Evolutionary conservation across 2,797 vertebrate genomes (phyloP).

Genomic region (Hemibagrus guttatus): DNA sequence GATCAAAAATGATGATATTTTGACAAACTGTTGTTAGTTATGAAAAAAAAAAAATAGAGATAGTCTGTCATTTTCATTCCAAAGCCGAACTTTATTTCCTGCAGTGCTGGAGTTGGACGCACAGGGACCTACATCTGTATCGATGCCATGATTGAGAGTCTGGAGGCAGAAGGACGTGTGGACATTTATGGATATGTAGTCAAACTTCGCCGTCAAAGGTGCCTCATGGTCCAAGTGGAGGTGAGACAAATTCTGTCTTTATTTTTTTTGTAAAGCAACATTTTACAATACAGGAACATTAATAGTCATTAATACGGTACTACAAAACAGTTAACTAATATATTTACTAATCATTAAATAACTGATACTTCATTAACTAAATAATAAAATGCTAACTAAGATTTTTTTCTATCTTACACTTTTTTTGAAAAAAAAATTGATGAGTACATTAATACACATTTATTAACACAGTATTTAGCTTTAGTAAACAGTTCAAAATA

Average conservation of each 20-base stretch:
- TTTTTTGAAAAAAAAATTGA: background rate
- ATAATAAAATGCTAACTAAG: background rate
- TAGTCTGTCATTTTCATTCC: background rate
- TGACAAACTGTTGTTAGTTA: background rate
- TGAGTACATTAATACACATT: background rate
- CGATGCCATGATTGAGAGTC: constrained; percentile 92
- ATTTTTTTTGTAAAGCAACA: background rate
- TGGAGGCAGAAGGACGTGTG: constrained; percentile 86
- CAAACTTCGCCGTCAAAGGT: constrained; percentile 87
- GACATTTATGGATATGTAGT: constrained; percentile 93
- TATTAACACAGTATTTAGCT: background rate
- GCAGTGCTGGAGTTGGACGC: constrained; percentile 93
- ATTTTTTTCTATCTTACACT: background rate
- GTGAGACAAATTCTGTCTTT: constrained; percentile 63
- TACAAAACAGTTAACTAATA: background rate
- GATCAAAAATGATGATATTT: background rate
- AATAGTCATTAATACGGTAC: background rate
- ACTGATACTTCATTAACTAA: background rate
- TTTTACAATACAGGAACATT: background rate
- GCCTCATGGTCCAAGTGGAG: constrained; percentile 99
- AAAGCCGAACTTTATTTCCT: background rate
- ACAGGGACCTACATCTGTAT: constrained; percentile 94
- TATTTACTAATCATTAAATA: background rate
- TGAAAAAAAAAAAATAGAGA: background rate
- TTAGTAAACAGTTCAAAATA: background rate